Conservation (phyloP, 53 echinoderm and acorn worm species). For the Crossaster papposus region DNA sequence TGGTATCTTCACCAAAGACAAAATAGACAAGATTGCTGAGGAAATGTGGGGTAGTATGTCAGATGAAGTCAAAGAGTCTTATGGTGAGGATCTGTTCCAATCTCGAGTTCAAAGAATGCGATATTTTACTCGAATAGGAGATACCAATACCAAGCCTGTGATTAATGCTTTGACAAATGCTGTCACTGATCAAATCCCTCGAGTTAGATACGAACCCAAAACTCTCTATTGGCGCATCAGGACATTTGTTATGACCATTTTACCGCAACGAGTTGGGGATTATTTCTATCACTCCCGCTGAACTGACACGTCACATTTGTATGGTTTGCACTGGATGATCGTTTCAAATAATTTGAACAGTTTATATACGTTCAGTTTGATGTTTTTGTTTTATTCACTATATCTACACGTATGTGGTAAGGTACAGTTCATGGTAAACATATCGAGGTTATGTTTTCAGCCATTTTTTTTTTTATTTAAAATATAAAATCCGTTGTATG, state of each 20-base stretch:
- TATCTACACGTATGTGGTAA: no score
- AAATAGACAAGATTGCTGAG: constrained; percentile 68
- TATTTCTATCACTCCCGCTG: constrained; percentile 8
- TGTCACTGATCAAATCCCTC: constrained; percentile 61
- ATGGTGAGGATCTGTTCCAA: constrained; percentile 63
- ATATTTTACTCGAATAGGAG: constrained; percentile 55
- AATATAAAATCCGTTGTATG: no score
- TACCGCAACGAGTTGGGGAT: constrained; percentile 77
- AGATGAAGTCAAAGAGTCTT: constrained; percentile 63
- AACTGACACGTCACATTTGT: background rate
- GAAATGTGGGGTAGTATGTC: constrained; percentile 79
- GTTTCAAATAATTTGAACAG: no score
- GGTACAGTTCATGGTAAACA: no score
- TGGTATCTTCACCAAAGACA: constrained; percentile 78
- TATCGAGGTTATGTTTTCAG: no score
- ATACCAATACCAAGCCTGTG: constrained; percentile 64
- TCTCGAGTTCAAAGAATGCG: constrained; percentile 66
- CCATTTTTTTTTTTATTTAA: no score
- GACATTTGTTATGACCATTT: constrained; percentile 67
- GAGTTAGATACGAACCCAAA: constrained; percentile 75
- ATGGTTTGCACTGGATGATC: no score
- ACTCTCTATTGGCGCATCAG: constrained; percentile 73
- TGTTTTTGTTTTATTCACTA: no score
- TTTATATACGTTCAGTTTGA: no score
- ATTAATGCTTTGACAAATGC: constrained; percentile 72